Evolutionary conservation across 37 sponge, comb jelly and placozoan species (phyloP).

Genomic region (Mnemiopsis leidyi): DNA sequence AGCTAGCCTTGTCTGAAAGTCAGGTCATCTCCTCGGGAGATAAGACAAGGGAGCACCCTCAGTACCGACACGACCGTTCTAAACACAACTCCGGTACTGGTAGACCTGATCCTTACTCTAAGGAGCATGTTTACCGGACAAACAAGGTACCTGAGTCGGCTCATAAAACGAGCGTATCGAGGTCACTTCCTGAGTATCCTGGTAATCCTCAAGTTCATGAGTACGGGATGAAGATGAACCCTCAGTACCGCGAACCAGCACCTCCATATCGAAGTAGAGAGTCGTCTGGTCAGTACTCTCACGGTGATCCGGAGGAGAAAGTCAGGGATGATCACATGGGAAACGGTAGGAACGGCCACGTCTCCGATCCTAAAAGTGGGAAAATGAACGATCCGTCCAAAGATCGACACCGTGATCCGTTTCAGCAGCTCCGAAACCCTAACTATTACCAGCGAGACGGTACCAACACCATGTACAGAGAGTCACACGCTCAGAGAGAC

Average conservation of each 20-base stretch:
- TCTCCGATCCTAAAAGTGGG: not conserved
- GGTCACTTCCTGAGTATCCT: not conserved
- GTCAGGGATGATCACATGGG: not conserved
- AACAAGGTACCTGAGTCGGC: not conserved
- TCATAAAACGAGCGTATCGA: not conserved
- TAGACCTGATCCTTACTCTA: not conserved
- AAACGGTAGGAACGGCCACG: not conserved
- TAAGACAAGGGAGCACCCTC: not conserved
- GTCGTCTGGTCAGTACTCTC: not conserved
- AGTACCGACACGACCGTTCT: not conserved
- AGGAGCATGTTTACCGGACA: not conserved
- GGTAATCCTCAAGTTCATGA: not conserved
- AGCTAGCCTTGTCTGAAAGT: not conserved
- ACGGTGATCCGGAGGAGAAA: not conserved
- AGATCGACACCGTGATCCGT: not conserved
- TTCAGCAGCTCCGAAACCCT: not conserved
- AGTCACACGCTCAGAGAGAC: not conserved
- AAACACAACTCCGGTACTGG: not conserved
- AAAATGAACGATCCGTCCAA: not conserved
- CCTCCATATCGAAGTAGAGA: not conserved
- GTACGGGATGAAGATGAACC: not conserved
- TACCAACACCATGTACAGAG: not conserved
- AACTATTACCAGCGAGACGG: not conserved
- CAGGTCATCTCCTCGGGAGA: not conserved
- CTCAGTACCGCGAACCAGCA: not conserved